These are phyloP conservation scores for Eleutherodactylus coqui DNA, from an alignment of 2,797 vertebrate genomes.

Conservation along the genomic window DNA sequence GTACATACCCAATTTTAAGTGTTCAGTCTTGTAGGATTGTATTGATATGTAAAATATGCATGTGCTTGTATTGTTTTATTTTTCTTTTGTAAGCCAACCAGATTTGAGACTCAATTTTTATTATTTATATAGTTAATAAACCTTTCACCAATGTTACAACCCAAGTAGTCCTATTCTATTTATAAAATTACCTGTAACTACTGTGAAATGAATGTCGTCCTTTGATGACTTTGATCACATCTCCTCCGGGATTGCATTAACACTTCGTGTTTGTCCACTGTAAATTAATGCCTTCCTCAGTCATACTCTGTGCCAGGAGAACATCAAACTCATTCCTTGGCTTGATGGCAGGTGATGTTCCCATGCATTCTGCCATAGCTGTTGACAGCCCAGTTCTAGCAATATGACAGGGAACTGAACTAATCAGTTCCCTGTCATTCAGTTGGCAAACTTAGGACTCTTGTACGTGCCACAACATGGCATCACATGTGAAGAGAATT, in stretches of 20 bases:
- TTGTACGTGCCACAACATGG: neutral
- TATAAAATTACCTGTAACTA: neutral
- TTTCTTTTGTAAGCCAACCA: no score
- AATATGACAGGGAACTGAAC: conserved; percentile 5
- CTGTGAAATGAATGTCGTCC: neutral
- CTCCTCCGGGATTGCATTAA: neutral
- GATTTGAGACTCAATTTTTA: no score
- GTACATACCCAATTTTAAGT: no score
- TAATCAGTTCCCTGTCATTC: neutral
- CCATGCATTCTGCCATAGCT: neutral
- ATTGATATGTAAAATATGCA: no score
- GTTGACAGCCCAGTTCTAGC: neutral
- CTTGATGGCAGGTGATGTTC: neutral
- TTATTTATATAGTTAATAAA: neutral
- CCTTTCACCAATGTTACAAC: neutral
- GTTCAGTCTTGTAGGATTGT: no score
- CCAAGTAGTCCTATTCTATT: neutral
- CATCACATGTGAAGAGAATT: neutral
- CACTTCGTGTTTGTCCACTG: neutral
- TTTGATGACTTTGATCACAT: neutral
- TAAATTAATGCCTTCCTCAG: neutral
- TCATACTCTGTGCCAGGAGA: neutral
- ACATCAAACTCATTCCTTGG: neutral
- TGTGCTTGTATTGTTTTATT: no score
- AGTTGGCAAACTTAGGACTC: neutral